Conservation (phyloP, 2,797 vertebrate species). For the Acrossocheilus wenchowensis region DNA sequence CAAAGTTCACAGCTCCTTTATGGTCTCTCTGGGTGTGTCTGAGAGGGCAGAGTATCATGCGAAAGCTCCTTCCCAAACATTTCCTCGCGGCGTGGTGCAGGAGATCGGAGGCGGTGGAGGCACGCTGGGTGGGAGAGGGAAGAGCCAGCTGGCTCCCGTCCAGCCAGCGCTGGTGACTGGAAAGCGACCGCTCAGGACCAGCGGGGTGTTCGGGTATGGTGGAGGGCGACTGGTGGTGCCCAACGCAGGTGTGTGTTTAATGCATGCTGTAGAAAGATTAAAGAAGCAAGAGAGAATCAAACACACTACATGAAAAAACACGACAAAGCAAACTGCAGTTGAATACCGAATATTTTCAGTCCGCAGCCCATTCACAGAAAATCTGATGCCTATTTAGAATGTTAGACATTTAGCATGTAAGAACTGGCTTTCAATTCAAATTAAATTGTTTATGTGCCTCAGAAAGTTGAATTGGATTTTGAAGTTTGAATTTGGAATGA, state of each 20-base stretch:
- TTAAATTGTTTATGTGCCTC: not conserved
- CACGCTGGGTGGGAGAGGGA: slow-evolving; percentile 76
- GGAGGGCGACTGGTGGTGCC: slow-evolving; percentile 91
- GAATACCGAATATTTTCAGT: not conserved
- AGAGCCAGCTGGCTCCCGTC: slow-evolving; percentile 78
- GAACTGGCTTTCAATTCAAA: not conserved
- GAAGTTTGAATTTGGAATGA: not conserved
- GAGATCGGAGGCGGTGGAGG: slow-evolving; percentile 79
- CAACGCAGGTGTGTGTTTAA: slow-evolving; percentile 81
- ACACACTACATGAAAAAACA: not conserved
- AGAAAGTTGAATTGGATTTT: not conserved
- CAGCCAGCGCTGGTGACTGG: slow-evolving; percentile 78
- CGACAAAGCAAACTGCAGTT: not conserved
- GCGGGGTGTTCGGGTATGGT: slow-evolving; percentile 86
- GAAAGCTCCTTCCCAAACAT: slow-evolving; percentile 86
- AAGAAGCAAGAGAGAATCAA: not conserved
- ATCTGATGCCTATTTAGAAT: not conserved
- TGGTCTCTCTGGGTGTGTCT: slow-evolving; percentile 83
- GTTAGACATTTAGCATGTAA: not conserved
- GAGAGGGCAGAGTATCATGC: slow-evolving; percentile 86
- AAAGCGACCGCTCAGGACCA: slow-evolving; percentile 81
- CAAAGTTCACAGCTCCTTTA: slow-evolving; percentile 87
- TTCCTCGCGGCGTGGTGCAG: slow-evolving; percentile 84
- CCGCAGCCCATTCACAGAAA: not conserved
- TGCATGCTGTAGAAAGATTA: not conserved